A percentile compares a stretch with the other conserved stretches of the same genome.
These are phyloP conservation scores for Caenorhabditis macrosperma DNA, from an alignment of 2,888 invertebrate species.

Conservation along the genomic window DNA sequence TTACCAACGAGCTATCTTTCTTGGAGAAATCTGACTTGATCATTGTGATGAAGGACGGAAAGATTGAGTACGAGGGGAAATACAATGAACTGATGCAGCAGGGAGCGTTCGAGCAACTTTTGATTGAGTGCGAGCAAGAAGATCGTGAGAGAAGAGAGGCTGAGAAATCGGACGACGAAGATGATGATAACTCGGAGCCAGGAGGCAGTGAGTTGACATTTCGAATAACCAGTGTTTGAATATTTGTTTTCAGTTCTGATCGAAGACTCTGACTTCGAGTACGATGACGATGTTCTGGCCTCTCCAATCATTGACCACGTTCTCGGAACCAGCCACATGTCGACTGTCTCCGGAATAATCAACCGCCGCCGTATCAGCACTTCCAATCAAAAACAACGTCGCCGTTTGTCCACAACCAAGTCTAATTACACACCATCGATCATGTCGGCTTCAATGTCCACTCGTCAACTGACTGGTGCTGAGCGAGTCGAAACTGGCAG, in stretches of 20 bases:
- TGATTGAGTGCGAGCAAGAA: slow-evolving; percentile 76
- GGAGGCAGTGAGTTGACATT: slow-evolving; percentile 50
- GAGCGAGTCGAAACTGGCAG: slow-evolving; percentile 79
- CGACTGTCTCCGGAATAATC: slow-evolving; percentile 78
- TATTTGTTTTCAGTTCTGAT: slow-evolving; percentile 33
- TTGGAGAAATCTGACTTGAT: slow-evolving; percentile 93
- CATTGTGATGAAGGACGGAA: slow-evolving; percentile 86
- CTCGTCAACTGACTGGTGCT: slow-evolving; percentile 71
- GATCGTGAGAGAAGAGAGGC: slow-evolving; percentile 60
- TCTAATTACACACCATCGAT: slow-evolving; percentile 40
- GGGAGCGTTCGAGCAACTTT: slow-evolving; percentile 74
- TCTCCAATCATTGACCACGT: slow-evolving; percentile 71
- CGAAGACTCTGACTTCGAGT: slow-evolving; percentile 72
- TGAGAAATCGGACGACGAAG: slow-evolving; percentile 58
- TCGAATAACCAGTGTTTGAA: neutral
- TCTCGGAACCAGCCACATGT: slow-evolving; percentile 77
- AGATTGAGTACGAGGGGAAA: slow-evolving; percentile 73
- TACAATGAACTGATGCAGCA: slow-evolving; percentile 75
- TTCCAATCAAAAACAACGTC: slow-evolving; percentile 57
- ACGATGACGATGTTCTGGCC: slow-evolving; percentile 67
- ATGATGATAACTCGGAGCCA: slow-evolving; percentile 63
- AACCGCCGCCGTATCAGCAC: slow-evolving; percentile 59
- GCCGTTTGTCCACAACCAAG: slow-evolving; percentile 63
- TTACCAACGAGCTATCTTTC: slow-evolving; percentile 95
- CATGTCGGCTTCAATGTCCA: slow-evolving; percentile 35